Percentiles rank a stretch among this genome's conserved stretches.
These are phyloP conservation scores for Marmota monax DNA, from an alignment of 2,113 vertebrate species.

Conservation along the genomic window DNA sequence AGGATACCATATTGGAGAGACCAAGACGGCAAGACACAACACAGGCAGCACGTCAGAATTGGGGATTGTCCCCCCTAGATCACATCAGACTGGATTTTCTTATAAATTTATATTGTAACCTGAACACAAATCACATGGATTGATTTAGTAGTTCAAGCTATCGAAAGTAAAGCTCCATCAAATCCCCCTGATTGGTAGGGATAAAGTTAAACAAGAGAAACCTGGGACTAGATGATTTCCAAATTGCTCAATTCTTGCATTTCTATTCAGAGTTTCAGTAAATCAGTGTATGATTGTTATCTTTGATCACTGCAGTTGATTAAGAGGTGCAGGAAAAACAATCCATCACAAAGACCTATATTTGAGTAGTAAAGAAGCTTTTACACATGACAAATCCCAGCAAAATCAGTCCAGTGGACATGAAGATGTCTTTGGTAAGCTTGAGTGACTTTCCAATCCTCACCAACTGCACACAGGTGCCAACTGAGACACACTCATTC, in stretches of 20 bases:
- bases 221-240: background rate
- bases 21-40: background rate
- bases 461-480: background rate
- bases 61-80: background rate
- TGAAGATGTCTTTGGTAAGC: constrained; percentile 94
- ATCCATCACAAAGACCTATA: constrained; percentile 88
- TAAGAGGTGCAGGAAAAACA: constrained; percentile 89
- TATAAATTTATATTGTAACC: background rate
- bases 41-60: background rate
- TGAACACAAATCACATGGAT: background rate
- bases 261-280: constrained; percentile 35
- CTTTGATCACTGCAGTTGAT: constrained; percentile 87
- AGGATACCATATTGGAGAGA: background rate
- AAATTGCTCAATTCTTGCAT: background rate
- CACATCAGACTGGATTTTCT: background rate
- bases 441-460: background rate
- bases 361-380: constrained; percentile 93
- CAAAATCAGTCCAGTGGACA: constrained; percentile 93
- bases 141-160: background rate
- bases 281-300: constrained; percentile 45
- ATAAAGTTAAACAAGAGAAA: constrained; percentile 33
- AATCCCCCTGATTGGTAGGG: background rate
- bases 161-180: background rate
- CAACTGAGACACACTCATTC: background rate
- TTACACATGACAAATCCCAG: constrained; percentile 91